Percentiles rank a stretch among this genome's conserved stretches.
Evolutionary conservation across 2,888 invertebrate genomes (phyloP).

Genomic region (Mesorhabditis spiculigera): DNA sequence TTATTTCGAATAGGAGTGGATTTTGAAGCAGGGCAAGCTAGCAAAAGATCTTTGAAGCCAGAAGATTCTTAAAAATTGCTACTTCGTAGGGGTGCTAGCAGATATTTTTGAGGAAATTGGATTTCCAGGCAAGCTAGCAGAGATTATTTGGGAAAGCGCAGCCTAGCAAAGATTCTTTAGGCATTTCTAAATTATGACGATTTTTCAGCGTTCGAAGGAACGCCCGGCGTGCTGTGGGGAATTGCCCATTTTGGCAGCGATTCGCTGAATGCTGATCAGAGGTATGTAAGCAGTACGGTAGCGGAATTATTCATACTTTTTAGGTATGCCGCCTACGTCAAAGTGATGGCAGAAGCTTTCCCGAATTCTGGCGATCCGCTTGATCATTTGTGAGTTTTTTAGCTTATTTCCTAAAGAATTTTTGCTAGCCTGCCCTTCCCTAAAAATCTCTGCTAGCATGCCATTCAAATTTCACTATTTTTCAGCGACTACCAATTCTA

Average conservation of each 20-base stretch:
- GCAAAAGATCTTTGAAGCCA: too few species aligned
- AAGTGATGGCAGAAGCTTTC: background rate
- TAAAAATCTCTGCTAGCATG: background rate
- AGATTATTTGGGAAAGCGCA: too few species aligned
- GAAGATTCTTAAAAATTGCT: too few species aligned
- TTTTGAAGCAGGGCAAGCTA: too few species aligned
- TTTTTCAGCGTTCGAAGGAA: slow-evolving; percentile 6
- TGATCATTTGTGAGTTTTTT: background rate
- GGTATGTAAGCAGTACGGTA: background rate
- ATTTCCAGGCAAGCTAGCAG: too few species aligned
- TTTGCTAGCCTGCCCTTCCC: background rate
- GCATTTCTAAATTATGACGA: too few species aligned
- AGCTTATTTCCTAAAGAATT: background rate
- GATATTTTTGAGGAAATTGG: too few species aligned
- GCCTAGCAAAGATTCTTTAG: too few species aligned
- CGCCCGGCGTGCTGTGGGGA: slow-evolving; percentile 37
- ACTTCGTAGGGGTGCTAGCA: too few species aligned
- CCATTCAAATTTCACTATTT: too few species aligned
- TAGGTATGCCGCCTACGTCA: background rate
- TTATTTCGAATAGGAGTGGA: too few species aligned
- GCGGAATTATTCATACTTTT: background rate
- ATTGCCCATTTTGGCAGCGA: slow-evolving; percentile 39
- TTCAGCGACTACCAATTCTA: slow-evolving; percentile 39
- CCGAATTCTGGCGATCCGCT: background rate
- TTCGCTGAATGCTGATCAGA: slow-evolving; percentile 20